Percentiles rank a stretch among this genome's conserved stretches.
phyloP scores from a whole-genome alignment of 1,140 invertebrate species.

The Cepaea nemoralis region DNA sequence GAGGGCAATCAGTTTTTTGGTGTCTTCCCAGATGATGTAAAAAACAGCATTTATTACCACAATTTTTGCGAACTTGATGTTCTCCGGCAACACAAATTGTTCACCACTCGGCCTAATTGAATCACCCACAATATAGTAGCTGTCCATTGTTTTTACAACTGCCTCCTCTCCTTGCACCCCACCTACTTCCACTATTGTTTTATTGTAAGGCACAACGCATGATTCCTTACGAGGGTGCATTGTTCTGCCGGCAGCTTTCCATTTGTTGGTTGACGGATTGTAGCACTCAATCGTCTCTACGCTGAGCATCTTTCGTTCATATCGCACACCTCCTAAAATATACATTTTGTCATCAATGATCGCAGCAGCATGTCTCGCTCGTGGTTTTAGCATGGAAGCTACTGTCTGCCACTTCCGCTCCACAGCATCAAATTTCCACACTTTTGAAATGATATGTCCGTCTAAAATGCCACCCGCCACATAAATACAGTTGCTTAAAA shows the following conservation, averaged over 20 bases:
- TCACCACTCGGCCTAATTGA: conserved; percentile 62
- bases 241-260: conserved; percentile 63
- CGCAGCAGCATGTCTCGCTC: conserved; percentile 67
- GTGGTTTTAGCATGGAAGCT: conserved; percentile 58
- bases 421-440: conserved; percentile 68
- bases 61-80: conserved; percentile 67
- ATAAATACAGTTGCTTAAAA: conserved; percentile 64
- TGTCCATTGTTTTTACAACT: conserved; percentile 67
- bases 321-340: conserved; percentile 66
- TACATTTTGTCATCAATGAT: conserved; percentile 63
- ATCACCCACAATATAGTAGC: conserved; percentile 58
- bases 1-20: conserved; percentile 67
- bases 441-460: conserved; percentile 60
- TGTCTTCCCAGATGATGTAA: conserved; percentile 71
- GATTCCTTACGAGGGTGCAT: conserved; percentile 66
- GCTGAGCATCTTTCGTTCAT: conserved; percentile 56
- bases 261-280: conserved; percentile 58
- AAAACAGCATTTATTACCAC: conserved; percentile 65
- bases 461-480: conserved; percentile 69
- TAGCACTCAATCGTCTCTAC: conserved; percentile 68
- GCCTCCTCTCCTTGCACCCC: conserved; percentile 62
- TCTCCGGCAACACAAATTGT: conserved; percentile 67
- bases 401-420: conserved; percentile 61
- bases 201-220: conserved; percentile 61
- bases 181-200: conserved; percentile 67